These are phyloP conservation scores for Sicus ferrugineus DNA, from an alignment of 2,888 invertebrate species.

Conservation along the genomic window DNA sequence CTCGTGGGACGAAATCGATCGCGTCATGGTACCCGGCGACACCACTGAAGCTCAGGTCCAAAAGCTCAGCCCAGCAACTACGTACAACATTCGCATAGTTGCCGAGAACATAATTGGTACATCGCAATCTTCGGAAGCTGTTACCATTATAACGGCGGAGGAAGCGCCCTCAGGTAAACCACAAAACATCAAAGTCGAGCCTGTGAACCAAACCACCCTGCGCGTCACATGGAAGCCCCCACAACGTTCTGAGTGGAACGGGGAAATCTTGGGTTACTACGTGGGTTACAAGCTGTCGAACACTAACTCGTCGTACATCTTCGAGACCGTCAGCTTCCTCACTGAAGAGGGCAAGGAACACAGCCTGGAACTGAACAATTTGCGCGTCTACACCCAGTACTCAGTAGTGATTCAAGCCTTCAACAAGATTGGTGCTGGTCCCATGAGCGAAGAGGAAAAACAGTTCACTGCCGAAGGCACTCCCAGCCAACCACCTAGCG, in stretches of 20 bases:
- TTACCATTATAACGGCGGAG: constrained; percentile 94
- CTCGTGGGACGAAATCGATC: constrained; percentile 85
- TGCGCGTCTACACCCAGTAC: constrained; percentile 93
- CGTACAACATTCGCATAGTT: constrained; percentile 90
- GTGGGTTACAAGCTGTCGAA: constrained; percentile 88
- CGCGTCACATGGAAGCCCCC: constrained; percentile 92
- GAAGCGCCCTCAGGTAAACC: constrained; percentile 88
- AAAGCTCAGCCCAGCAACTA: constrained; percentile 88
- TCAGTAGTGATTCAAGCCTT: constrained; percentile 95
- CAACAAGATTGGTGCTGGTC: constrained; percentile 93
- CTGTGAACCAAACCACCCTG: constrained; percentile 85
- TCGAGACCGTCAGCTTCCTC: constrained; percentile 90
- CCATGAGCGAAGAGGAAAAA: constrained; percentile 85
- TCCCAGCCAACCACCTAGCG: constrained; percentile 90
- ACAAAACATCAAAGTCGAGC: constrained; percentile 83
- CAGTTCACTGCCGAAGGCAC: constrained; percentile 95
- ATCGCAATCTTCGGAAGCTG: constrained; percentile 92
- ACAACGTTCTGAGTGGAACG: constrained; percentile 88
- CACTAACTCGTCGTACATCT: constrained; percentile 85
- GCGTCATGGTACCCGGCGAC: constrained; percentile 88
- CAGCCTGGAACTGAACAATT: constrained; percentile 79
- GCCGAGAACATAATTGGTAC: constrained; percentile 93
- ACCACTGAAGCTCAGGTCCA: constrained; percentile 89
- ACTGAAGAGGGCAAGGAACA: constrained; percentile 93
- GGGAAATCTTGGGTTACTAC: constrained; percentile 89